These are phyloP conservation scores for Sebastes itinus DNA, from an alignment of 2,797 vertebrate genomes.

Conservation along the genomic window DNA sequence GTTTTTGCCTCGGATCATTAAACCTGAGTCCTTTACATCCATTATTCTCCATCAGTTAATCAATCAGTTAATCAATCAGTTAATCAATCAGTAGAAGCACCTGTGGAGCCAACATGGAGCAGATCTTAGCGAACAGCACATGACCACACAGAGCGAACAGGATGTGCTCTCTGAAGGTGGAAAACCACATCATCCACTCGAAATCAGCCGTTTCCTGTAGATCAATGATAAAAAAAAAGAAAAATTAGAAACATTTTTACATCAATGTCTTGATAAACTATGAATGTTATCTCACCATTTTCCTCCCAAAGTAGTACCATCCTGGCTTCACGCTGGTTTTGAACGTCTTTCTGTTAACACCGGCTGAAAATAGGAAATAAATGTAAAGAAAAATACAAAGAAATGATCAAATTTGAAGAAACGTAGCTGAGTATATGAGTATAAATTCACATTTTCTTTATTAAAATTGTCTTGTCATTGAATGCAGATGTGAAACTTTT, in stretches of 20 bases:
- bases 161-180: constrained; percentile 90
- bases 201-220: constrained; percentile 91
- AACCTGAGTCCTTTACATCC: not conserved
- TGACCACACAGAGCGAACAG: constrained; percentile 94
- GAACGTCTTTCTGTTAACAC: constrained; percentile 88
- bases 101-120: constrained; percentile 91
- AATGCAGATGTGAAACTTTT: constrained; percentile 31
- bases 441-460: not conserved
- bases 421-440: fast-evolving
- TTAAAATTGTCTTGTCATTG: not conserved
- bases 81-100: constrained; percentile 73
- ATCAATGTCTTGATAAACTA: not conserved
- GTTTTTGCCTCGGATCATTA: not conserved
- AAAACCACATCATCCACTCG: constrained; percentile 99
- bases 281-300: constrained; percentile 88
- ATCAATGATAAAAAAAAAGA: not conserved
- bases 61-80: not conserved
- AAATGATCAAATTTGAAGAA: not conserved
- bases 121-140: constrained; percentile 93
- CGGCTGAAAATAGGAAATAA: constrained; percentile 76
- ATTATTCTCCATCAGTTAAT: not conserved
- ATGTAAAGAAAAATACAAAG: no score
- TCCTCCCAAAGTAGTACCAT: constrained; percentile 95
- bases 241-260: not conserved
- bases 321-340: constrained; percentile 87